Conservation (phyloP, 2,113 vertebrate genomes). For the Thunnus maccoyii region DNA sequence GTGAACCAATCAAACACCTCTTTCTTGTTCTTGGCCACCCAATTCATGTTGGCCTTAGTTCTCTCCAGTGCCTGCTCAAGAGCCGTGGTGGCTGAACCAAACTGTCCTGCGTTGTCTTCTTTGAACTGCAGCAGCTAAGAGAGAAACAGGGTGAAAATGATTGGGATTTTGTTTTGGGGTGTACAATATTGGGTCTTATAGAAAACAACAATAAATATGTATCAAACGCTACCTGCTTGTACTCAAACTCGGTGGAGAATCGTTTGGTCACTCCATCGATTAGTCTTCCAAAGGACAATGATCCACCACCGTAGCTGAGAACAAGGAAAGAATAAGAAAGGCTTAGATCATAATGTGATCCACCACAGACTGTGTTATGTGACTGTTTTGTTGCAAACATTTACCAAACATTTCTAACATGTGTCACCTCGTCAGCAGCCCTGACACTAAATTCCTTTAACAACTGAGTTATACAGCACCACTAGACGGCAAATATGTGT, state of each 20-base stretch:
- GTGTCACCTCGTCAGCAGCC: neutral
- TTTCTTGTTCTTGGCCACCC: constrained; percentile 85
- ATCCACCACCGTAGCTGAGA: constrained; percentile 85
- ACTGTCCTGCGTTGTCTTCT: constrained; percentile 75
- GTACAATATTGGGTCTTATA: neutral
- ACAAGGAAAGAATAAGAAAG: constrained; percentile 9
- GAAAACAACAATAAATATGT: neutral
- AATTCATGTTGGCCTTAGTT: constrained; percentile 89
- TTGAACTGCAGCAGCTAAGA: constrained; percentile 90
- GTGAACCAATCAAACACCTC: constrained; percentile 84
- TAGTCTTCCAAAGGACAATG: constrained; percentile 87
- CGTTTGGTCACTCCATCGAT: constrained; percentile 83
- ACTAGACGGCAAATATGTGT: neutral
- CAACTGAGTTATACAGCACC: neutral
- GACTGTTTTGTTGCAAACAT: neutral
- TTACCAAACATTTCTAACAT: neutral
- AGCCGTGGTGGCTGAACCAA: constrained; percentile 77
- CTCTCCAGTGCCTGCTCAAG: constrained; percentile 89
- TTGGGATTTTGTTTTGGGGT: neutral
- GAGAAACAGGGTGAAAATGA: constrained; percentile 6
- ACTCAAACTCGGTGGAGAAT: constrained; percentile 88
- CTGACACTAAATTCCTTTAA: neutral
- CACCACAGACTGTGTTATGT: neutral
- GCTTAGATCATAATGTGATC: neutral
- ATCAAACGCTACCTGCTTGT: constrained; percentile 86